These are phyloP conservation scores for Ochropacha duplaris DNA, from an alignment of 2,888 invertebrate genomes.

Conservation along the genomic window DNA sequence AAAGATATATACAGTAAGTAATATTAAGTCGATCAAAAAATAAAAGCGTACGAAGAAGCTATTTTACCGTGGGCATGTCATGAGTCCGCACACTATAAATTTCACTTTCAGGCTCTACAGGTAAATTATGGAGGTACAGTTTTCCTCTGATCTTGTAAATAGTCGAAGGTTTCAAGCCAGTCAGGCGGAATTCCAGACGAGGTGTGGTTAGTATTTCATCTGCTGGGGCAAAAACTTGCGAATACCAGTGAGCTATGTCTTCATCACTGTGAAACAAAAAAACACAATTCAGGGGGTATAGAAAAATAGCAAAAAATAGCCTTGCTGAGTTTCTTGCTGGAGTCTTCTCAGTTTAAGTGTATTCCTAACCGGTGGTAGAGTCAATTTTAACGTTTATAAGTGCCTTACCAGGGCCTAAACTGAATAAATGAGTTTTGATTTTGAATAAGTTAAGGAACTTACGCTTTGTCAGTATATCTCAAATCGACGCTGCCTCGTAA, in stretches of 20 bases:
- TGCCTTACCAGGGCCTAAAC: too few species aligned
- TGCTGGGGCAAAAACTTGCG: conserved; percentile 93
- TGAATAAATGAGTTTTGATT: too few species aligned
- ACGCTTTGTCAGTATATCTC: conserved; percentile 91
- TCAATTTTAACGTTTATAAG: too few species aligned
- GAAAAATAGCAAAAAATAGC: too few species aligned
- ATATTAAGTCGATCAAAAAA: too few species aligned
- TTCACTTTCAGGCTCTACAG: conserved; percentile 90
- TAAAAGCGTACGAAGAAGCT: neutral
- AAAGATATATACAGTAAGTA: too few species aligned
- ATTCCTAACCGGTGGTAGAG: too few species aligned
- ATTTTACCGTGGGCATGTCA: conserved; percentile 64
- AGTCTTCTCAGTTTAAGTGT: too few species aligned
- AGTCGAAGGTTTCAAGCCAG: conserved; percentile 89
- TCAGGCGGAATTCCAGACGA: conserved; percentile 92
- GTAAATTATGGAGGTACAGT: conserved; percentile 89
- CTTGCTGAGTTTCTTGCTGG: too few species aligned
- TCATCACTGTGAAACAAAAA: conserved; percentile 75
- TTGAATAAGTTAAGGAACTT: too few species aligned
- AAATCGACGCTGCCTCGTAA: conserved; percentile 94
- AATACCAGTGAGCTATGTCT: conserved; percentile 89
- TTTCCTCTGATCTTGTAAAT: conserved; percentile 92
- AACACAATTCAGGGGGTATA: neutral
- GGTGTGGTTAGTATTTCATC: conserved; percentile 93
- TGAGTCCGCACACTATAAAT: conserved; percentile 89